Evolutionary conservation across 2,888 invertebrate genomes (phyloP), one percentile per base, ranked within the genome.

Genomic region (Thalpophila matura): DNA sequence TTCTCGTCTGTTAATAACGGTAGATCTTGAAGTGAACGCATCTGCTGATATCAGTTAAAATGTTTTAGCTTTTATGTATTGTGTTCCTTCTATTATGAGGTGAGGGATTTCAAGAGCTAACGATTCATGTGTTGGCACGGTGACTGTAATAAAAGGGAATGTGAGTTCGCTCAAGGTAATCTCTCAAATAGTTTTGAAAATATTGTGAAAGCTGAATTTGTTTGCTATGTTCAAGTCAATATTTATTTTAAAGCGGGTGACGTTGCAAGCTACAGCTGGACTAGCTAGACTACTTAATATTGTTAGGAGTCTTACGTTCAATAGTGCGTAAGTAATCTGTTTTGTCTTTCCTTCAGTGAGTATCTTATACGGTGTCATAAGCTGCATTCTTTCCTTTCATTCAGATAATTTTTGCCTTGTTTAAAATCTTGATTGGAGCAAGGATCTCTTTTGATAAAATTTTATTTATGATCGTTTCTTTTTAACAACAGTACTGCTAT

Each of bases 1-100:
- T 77, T 77, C 70, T 64, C 37, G 67, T 77, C 74, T 66, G 78
- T 74, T 72, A 76, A 77, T 74, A 66, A 64, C 56, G 29, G 69
- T 43, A 38, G 57, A 69, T 77, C 62, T 77, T 65, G 60, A 77
- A 54, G 54, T 66, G 77, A 77, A 58, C 51, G 50, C 56, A 67
- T 72, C 62, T 59, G 77, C 49, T 63, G 77, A 79, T 69, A 77
- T 46, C 72, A 58, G 72, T 72, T 76, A 42, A 64, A 72, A 72
- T 76, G 77, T 76, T 76, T 72, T 72, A 47, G 73, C 60, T 51
- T 79, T 63, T 77, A 73, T 63, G 65, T 74, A 64, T 43, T 53
- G 57, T 35, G 57, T 35, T 38, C 51, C 16, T 20, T 33, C 18
- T 37, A 51, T 47, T 33, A 38, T 61, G 51, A 40, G 53, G 46